Conservation (phyloP, 2,113 vertebrate species). For the Xenopus laevis region DNA sequence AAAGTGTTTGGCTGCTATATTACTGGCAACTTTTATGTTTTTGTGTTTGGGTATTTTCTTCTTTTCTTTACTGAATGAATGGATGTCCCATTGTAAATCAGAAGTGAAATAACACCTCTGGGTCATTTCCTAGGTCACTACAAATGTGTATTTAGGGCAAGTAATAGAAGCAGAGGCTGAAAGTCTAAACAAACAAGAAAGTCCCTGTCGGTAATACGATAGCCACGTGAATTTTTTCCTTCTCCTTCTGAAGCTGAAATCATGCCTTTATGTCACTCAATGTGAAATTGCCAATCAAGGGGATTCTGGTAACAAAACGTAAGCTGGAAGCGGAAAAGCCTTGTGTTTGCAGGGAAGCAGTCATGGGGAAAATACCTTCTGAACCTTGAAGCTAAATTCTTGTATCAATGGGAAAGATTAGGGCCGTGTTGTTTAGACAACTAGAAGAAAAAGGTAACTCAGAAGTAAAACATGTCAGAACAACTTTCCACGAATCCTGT, state of each 20-base stretch:
- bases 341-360: neutral
- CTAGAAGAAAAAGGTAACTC: too few relatives aligned
- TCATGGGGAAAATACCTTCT: too few relatives aligned
- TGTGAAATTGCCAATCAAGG: conserved; percentile 6
- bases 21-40: too few relatives aligned
- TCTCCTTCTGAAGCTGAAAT: neutral
- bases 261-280: neutral
- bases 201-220: conserved; percentile 20
- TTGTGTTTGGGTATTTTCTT: too few relatives aligned
- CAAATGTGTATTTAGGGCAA: conserved; percentile 18
- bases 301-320: neutral
- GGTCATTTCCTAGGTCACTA: conserved; percentile 36
- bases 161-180: conserved; percentile 15
- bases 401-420: too few relatives aligned
- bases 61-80: too few relatives aligned
- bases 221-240: neutral
- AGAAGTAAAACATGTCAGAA: too few relatives aligned
- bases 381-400: too few relatives aligned
- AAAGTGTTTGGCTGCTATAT: too few relatives aligned
- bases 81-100: conserved; percentile 1
- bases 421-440: too few relatives aligned
- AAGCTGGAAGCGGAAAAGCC: neutral
- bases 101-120: conserved; percentile 21
- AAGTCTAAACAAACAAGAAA: conserved; percentile 18
- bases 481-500: too few relatives aligned